A percentile compares a stretch with the other conserved stretches of the same genome.
Evolutionary conservation across 2,888 invertebrate genomes (phyloP).

Genomic region (Busseola fusca): DNA sequence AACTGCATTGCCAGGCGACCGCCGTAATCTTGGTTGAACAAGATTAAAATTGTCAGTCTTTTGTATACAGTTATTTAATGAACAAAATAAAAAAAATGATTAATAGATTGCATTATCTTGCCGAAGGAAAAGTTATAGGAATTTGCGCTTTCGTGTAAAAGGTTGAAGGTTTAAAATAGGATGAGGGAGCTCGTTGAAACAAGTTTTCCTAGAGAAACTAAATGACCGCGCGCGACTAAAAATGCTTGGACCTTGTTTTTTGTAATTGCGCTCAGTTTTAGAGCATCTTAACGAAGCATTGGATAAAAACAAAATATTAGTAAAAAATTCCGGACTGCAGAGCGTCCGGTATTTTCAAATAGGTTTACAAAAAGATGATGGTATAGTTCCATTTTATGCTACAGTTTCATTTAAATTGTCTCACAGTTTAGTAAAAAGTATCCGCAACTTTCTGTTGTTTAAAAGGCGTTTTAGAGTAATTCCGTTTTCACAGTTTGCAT

Average conservation of each 20-base stretch:
- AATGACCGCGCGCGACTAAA: slow-evolving; percentile 57
- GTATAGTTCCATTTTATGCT: slow-evolving; percentile 38
- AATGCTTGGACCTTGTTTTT: slow-evolving; percentile 56
- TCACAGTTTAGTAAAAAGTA: slow-evolving; percentile 16
- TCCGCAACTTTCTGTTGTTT: slow-evolving; percentile 1
- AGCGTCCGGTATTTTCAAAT: slow-evolving; percentile 43
- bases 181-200: slow-evolving; percentile 37
- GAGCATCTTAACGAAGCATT: slow-evolving; percentile 68
- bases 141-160: slow-evolving; percentile 5
- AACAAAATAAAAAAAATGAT: slow-evolving; percentile 49
- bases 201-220: slow-evolving; percentile 54
- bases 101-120: slow-evolving; percentile 46
- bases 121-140: neutral
- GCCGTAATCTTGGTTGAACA: slow-evolving; percentile 28
- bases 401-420: slow-evolving; percentile 43
- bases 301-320: slow-evolving; percentile 51
- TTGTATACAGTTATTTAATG: slow-evolving; percentile 49
- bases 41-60: slow-evolving; percentile 46
- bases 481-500: neutral
- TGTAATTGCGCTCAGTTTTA: slow-evolving; percentile 61
- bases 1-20: slow-evolving; percentile 12
- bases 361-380: slow-evolving; percentile 38
- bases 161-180: slow-evolving; percentile 45
- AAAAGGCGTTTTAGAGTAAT: slow-evolving; percentile 12
- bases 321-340: slow-evolving; percentile 40